phyloP scores from a whole-genome alignment of 1,140 invertebrate genomes.

The Acromyrmex heyeri region DNA sequence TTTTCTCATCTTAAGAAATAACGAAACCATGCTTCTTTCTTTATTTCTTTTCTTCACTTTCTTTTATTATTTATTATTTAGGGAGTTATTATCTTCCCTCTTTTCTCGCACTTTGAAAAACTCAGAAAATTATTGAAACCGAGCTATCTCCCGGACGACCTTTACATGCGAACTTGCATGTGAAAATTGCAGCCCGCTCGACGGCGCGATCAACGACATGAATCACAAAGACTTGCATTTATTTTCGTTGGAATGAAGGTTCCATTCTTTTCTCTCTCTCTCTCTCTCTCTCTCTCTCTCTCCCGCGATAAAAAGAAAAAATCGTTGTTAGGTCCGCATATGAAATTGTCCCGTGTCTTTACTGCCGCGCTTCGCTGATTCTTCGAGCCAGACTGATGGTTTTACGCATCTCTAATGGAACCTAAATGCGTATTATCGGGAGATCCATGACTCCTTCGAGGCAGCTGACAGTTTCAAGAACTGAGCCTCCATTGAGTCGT shows the following conservation, averaged over 20 bases:
- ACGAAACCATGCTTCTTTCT: not conserved
- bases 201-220: not conserved
- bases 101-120: not conserved
- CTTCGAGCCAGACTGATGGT: constrained; percentile 53
- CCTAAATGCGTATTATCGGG: not conserved
- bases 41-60: not conserved
- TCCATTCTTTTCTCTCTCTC: not conserved
- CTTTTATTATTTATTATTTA: constrained; percentile 33
- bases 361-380: constrained; percentile 59
- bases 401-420: constrained; percentile 65
- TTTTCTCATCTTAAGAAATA: not conserved
- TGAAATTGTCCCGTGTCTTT: constrained; percentile 47
- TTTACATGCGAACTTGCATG: constrained; percentile 35
- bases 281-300: not conserved
- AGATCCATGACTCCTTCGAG: constrained; percentile 46
- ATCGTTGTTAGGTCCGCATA: constrained; percentile 26
- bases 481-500: not conserved
- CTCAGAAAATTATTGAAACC: constrained; percentile 27
- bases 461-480: constrained; percentile 51
- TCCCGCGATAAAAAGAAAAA: constrained; percentile 6
- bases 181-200: constrained; percentile 32
- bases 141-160: not conserved
- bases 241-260: constrained; percentile 11
- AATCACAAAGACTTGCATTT: constrained; percentile 32
- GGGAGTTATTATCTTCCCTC: not conserved